These are phyloP conservation scores for Girardinichthys multiradiatus DNA, from an alignment of 2,113 vertebrate species.

Conservation along the genomic window DNA sequence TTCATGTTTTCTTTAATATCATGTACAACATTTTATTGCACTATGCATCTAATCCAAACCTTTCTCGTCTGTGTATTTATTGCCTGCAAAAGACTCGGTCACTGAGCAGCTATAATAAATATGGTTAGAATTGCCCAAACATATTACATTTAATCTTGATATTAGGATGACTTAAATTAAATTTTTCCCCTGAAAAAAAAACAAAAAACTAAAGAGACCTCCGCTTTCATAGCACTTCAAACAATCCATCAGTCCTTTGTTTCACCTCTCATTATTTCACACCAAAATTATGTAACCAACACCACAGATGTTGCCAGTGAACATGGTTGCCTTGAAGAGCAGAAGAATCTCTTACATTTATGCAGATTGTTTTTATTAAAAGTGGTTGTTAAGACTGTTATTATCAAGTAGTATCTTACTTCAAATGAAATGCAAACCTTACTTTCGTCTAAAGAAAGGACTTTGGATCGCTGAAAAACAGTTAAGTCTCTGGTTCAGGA, in stretches of 20 bases:
- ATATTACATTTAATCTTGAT: not conserved
- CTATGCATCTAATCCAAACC: not conserved
- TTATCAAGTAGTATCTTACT: too few species aligned
- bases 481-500: too few species aligned
- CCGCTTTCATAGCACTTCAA: too few species aligned
- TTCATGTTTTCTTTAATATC: not conserved
- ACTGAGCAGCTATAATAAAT: not conserved
- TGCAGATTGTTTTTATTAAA: too few species aligned
- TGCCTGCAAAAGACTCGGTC: not conserved
- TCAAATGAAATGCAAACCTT: too few species aligned
- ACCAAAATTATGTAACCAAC: not conserved
- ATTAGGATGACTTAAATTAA: not conserved
- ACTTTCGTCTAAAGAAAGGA: too few species aligned
- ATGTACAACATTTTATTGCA: not conserved
- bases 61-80: not conserved
- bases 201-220: not conserved
- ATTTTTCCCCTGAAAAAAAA: not conserved
- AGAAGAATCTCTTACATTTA: too few species aligned
- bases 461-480: too few species aligned
- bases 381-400: too few species aligned
- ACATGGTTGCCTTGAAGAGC: not conserved
- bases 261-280: not conserved
- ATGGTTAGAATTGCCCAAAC: slow-evolving; percentile 2
- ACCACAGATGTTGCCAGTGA: not conserved
- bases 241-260: not conserved